Base-by-base conservation (phyloP, 1,140 invertebrate genomes). In the Idris sp. region DNA sequence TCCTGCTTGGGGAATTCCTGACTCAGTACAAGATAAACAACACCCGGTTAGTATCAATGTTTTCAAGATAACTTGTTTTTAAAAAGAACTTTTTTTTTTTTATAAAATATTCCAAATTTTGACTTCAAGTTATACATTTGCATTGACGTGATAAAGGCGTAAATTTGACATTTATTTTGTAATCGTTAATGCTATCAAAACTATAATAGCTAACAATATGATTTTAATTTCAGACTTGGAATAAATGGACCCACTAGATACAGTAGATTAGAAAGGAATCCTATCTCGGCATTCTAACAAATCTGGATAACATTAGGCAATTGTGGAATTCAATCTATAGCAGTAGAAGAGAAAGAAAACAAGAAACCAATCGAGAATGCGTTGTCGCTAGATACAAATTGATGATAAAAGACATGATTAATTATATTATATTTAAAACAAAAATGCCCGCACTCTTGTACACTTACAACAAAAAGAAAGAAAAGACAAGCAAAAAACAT, bases 1-100 rank as follows among this genome's bases (percentile, higher is more conserved):
- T 46, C 82, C 84, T 14, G 80, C 76, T 14, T 88, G 86, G 86
- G 85, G 81, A 54, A 84, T 88, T 78, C 76, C 83, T 16, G 86
- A 88, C 65, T 62, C 83, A 22, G 81, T 83, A 13, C 86, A 86
- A 83, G 86, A 88, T 35, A 88, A 88, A 48, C 86, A 85, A 77
- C 86, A 88, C 59, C 82, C 83, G 76, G 86, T 87, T 80, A 80
- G 76, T 64, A 38, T 36, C 2, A 10, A 31, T 28, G 36, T 15
- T 1, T 51, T 22, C 3, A 22, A 22, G 6, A 22, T 22, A 22
- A 4, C 6, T 11, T 22, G 25, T 0, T 38, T 36, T 38, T 38
- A n/a, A n/a, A n/a, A n/a, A n/a, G n/a, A n/a, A n/a, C n/a, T n/a
- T 35, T 35, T 15, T 5, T 35, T 36, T 36, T n/a, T 31, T 10